Evolutionary conservation across 2,113 vertebrate genomes (phyloP).

Genomic region (Pan paniscus): DNA sequence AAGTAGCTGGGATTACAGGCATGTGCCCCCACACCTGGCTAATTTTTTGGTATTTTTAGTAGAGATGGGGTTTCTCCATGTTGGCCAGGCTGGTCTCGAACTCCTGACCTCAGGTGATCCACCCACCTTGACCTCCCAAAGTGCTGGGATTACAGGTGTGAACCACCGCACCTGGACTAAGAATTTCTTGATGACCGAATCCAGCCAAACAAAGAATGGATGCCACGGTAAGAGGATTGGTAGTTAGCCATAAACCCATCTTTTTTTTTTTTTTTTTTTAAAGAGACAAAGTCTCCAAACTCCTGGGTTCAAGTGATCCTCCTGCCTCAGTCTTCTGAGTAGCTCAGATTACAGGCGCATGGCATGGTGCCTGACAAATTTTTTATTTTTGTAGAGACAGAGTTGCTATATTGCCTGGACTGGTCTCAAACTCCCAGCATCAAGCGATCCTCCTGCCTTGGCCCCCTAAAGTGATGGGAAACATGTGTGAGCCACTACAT

Average conservation of each 20-base stretch:
- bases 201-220: neutral
- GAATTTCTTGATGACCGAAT: neutral
- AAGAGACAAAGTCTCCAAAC: neutral
- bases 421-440: neutral
- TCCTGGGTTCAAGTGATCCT: neutral
- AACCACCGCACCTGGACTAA: neutral
- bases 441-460: neutral
- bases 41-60: too few relatives aligned
- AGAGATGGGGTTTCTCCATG: too few relatives aligned
- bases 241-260: neutral
- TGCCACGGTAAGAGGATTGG: neutral
- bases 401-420: neutral
- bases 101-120: too few relatives aligned
- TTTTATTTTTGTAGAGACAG: neutral
- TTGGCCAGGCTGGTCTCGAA: too few relatives aligned
- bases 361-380: neutral
- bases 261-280: neutral
- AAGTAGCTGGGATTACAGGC: too few relatives aligned
- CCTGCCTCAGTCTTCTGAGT: neutral
- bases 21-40: too few relatives aligned
- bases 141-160: too few relatives aligned
- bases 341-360: neutral
- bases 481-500: neutral
- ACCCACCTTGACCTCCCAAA: too few relatives aligned
- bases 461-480: too few relatives aligned